These are phyloP conservation scores for Chaunax sp. DNA, from an alignment of 2,797 vertebrate species.

Conservation along the genomic window DNA sequence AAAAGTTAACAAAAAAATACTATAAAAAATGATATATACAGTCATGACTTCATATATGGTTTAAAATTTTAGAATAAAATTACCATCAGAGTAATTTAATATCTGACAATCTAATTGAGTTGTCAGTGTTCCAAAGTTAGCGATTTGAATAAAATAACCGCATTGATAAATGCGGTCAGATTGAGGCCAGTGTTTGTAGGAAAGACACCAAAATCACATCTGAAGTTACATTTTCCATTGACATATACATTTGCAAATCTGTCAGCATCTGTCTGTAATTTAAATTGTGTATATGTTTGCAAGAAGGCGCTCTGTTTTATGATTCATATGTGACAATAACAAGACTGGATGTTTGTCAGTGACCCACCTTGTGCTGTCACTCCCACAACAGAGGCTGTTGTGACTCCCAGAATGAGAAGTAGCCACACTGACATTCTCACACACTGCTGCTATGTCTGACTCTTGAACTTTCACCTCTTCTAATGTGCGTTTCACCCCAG, in stretches of 20 bases:
- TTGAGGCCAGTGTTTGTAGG: too few relatives aligned
- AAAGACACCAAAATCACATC: neutral
- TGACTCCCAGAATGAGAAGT: constrained; percentile 72
- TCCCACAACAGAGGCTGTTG: constrained; percentile 32
- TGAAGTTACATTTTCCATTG: neutral
- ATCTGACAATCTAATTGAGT: too few relatives aligned
- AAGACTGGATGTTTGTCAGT: constrained; percentile 5
- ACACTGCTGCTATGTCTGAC: constrained; percentile 49
- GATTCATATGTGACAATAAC: neutral
- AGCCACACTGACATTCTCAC: constrained; percentile 66
- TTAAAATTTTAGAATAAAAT: constrained; percentile 8
- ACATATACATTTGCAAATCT: too few relatives aligned
- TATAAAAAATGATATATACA: neutral
- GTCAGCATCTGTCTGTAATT: neutral
- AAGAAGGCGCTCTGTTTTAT: neutral
- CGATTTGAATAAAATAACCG: too few relatives aligned
- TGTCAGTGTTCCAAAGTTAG: too few relatives aligned
- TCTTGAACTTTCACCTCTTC: constrained; percentile 67
- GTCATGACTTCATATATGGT: neutral
- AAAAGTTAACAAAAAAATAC: constrained; percentile 23
- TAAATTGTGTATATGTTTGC: neutral
- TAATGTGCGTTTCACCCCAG: constrained; percentile 51
- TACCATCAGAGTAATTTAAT: constrained; percentile 77
- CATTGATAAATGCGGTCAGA: too few relatives aligned
- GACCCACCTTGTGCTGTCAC: constrained; percentile 78